These are phyloP conservation scores for Clangula hyemalis DNA, from an alignment of 2,797 vertebrate species.

Conservation along the genomic window DNA sequence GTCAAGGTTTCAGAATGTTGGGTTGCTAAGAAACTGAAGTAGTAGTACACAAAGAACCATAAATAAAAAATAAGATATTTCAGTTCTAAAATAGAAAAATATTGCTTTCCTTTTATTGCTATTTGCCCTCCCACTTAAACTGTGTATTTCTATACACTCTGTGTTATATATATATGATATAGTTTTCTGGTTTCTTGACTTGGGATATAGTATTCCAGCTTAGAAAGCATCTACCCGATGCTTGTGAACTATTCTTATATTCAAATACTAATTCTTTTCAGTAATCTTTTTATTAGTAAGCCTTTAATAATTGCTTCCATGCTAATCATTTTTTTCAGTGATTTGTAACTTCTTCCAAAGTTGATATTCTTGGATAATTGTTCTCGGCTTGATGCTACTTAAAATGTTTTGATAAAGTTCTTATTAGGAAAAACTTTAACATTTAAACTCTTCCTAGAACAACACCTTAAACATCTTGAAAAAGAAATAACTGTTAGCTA, in stretches of 20 bases:
- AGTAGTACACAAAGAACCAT: background rate
- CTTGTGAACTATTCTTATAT: background rate
- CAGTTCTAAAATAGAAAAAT: background rate
- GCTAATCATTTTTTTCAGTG: background rate
- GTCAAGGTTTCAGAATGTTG: background rate
- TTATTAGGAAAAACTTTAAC: background rate
- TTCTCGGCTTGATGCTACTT: background rate
- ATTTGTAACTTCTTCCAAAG: background rate
- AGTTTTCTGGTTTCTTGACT: background rate
- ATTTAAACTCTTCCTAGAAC: background rate
- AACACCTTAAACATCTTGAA: background rate
- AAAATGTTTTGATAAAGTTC: background rate
- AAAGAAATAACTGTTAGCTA: background rate
- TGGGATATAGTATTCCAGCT: background rate
- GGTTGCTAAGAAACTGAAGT: conserved; percentile 9
- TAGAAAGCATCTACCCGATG: background rate
- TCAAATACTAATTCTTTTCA: background rate
- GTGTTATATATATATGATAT: background rate
- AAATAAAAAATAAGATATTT: background rate
- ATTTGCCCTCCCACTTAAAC: background rate
- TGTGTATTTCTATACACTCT: background rate
- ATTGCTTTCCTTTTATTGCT: background rate
- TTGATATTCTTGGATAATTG: background rate
- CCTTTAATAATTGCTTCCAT: background rate
- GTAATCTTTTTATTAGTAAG: background rate